Base-by-base conservation (phyloP, 2,888 invertebrate species). In the Peribatodes rhomboidaria region DNA sequence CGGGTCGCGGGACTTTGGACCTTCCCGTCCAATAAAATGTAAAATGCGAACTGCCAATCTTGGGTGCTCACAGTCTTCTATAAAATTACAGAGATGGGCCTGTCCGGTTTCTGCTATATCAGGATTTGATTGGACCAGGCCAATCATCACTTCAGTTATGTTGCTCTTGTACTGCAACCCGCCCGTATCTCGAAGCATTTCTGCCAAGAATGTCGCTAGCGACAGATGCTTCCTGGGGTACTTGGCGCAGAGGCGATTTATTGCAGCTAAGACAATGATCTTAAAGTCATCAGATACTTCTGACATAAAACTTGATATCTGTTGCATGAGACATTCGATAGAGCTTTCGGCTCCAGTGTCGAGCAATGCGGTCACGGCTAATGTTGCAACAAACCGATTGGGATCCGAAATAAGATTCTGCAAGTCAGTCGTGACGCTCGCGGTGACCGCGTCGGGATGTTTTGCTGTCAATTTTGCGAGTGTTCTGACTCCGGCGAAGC, bases 271-370 rank as follows among this genome's bases (percentile, higher is more conserved):
- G 0, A 99, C 99, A 0, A 99, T 99, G 50, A 99, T 98, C 92
- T 99, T 99, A 85, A 99, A 99, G 90, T 99, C 99, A 87, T 99
- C 99, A 0, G 99, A 98, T 73, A 99, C 99, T 92, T 99, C 99
- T 0, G 98, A 98, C 59, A 99, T 99, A 86, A 99, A 99, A 11
- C 98, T 97, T 0, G 99, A 98, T 73, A 99, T 99, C 89, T 99
- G 99, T 87, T 99, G 99, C 99, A 99, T 99, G 14, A 99, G 92
- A 58, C 99, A 95, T 83, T 99, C 99, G 0, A 99, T 98, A 0
- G 99, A 99, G 61, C 98, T 98, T 87, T 99, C 99, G 0, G 98
- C 98, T 4, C 99, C 99, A 0, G 99, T 99, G 85, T 99, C 99
- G 7, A 99, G 92, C 1, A 99, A 93, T 0, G 99, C 99, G 0